These are phyloP conservation scores for Nymphalis urticae DNA, from an alignment of 2,888 invertebrate species.

Conservation along the genomic window DNA sequence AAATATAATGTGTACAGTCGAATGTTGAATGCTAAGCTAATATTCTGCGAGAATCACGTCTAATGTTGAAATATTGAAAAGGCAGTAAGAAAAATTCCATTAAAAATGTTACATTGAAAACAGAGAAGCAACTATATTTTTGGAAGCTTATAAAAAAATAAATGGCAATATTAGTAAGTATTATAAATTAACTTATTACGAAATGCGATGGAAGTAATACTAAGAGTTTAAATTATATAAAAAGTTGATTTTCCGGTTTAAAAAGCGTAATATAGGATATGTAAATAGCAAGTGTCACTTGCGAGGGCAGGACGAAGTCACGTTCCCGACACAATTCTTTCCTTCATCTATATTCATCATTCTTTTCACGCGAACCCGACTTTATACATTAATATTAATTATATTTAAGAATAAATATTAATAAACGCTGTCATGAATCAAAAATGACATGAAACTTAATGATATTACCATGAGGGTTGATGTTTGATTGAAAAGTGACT, in stretches of 20 bases:
- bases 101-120: too few relatives aligned
- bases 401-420: conserved; percentile 32
- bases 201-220: neutral
- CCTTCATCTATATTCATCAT: conserved; percentile 37
- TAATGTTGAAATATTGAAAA: too few relatives aligned
- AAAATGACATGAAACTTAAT: conserved; percentile 4
- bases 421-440: conserved; percentile 16
- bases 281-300: conserved; percentile 32
- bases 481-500: conserved; percentile 1
- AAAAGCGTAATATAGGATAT: conserved; percentile 32
- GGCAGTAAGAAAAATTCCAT: too few relatives aligned
- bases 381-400: conserved; percentile 32
- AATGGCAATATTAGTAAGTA: too few relatives aligned
- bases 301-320: conserved; percentile 27
- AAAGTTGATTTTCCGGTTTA: conserved; percentile 26
- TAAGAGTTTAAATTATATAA: conserved; percentile 15
- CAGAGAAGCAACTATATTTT: too few relatives aligned
- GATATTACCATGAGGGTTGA: conserved; percentile 13
- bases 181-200: neutral
- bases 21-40: too few relatives aligned
- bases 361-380: conserved; percentile 28
- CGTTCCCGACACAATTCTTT: conserved; percentile 31
- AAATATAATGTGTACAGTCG: too few relatives aligned
- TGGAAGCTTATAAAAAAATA: too few relatives aligned
- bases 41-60: too few relatives aligned